Evolutionary conservation across 1,140 invertebrate genomes (phyloP), one percentile per base, ranked within the genome.

Genomic region (Geopemphigus sp.): DNA sequence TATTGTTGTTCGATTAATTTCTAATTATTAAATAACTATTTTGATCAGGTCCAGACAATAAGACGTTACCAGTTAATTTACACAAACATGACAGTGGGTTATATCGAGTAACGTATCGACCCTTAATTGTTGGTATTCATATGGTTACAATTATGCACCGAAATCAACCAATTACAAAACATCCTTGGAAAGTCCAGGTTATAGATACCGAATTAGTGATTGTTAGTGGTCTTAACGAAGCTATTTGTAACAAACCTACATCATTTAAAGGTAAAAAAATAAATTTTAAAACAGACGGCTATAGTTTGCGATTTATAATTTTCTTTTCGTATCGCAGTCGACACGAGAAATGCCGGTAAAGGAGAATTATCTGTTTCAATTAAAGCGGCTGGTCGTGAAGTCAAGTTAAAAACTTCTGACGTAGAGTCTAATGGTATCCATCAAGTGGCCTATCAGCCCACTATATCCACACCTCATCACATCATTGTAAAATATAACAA

Each of bases 371-470:
- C 91, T 0, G 93, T 93, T 0, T 87, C 89, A 29, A 92, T 97
- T 11, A 90, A 90, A 59, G 92, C 94, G 78, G 92, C 91, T 61
- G 93, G 93, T 17, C 88, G 89, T 53, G 90, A 92, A 82, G 93
- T 97, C 17, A 92, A 93, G 22, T 91, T 94, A 84, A 90, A 92
- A 59, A 90, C 94, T 17, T 87, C 92, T n/a, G 89, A 90, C 84
- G 88, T 89, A 32, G 86, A 87, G 39, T 88, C 88, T 17, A 91
- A 92, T 82, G 90, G 90, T 24, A 85, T 92, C 39, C 92, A 94
- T 83, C 90, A 95, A 86, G 90, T 97, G 54, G 90, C 94, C 26
- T 98, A 95, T 85, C 93, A 94, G 85, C 95, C 96, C 3, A 89
- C 90, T 4, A 87, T 91, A 68, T 91, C 91, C 45, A 92, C 92